phyloP scores from a whole-genome alignment of 2,113 vertebrate species.

The Macquaria australasica region DNA sequence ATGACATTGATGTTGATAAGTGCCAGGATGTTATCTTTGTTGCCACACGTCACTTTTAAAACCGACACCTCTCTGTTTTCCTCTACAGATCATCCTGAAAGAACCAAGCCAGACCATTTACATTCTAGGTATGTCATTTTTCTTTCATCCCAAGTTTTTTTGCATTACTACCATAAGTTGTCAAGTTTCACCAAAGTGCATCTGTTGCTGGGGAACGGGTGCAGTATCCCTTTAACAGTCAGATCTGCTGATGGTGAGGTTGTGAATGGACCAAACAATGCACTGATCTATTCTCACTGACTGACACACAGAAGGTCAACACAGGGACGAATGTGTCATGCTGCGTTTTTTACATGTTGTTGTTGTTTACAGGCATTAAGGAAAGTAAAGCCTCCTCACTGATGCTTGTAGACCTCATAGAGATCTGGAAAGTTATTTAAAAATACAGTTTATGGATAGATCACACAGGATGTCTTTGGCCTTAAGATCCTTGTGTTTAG shows the following conservation, averaged over 20 bases:
- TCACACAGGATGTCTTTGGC: not conserved
- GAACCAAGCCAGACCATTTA: conserved; percentile 89
- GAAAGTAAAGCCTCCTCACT: not conserved
- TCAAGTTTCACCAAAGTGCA: conserved; percentile 13
- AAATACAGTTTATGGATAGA: not conserved
- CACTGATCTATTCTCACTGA: conserved; percentile 42
- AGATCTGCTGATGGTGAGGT: conserved; percentile 65
- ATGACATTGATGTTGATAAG: not conserved
- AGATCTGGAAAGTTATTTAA: not conserved
- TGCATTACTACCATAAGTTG: not conserved
- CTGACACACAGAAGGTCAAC: conserved; percentile 37
- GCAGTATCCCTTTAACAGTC: conserved; percentile 57
- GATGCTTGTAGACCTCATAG: not conserved
- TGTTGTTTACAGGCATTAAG: conserved; percentile 32
- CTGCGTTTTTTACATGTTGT: conserved; percentile 21
- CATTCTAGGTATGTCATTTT: conserved; percentile 86
- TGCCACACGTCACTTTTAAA: conserved; percentile 1
- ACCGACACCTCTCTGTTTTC: conserved; percentile 4
- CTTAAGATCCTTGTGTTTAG: not conserved
- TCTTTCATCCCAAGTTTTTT: too few species aligned
- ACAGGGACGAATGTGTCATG: not conserved
- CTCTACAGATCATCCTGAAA: conserved; percentile 88
- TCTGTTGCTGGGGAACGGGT: conserved; percentile 7
- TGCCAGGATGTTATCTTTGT: not conserved
- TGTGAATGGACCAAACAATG: conserved; percentile 69